Evolutionary conservation across 2,113 vertebrate species (phyloP), one percentile per base, ranked within the genome.

Genomic region (Cyprinus carpio): DNA sequence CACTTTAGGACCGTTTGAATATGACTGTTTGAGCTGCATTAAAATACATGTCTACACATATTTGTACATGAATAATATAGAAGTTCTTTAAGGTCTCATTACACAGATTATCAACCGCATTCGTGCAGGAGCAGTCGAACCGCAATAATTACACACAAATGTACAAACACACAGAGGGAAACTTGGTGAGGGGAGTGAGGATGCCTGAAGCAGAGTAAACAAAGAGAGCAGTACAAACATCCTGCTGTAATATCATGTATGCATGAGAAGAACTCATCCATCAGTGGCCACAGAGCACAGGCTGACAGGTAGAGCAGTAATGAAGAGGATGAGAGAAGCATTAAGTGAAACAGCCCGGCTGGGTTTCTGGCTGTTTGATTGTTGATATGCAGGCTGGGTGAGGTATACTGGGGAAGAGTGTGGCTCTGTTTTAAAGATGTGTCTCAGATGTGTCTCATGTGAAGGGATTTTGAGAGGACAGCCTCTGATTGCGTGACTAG

Each of bases 231-330:
- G 67, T 72, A 51, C 67, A 85, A 85, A 79, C 60, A 77, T 62
- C 46, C 67, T 60, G 71, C 31, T 74, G 64, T 49, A 62, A 87
- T 89, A 75, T 91, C 90, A 93, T 90, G 84, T 86, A 92, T 92
- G 85, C 85, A 91, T 87, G 86, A 90, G 81, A 81, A 85, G 86
- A 87, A 89, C 88, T 88, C 89, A 92, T 92, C 88, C 85, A 92
- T 92, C 90, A 92, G 85, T 25, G 23, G 43, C n/a, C n/a, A n/a
- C n/a, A 64, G 43, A 64, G 72, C 58, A 64, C 2, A 77, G 16
- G 49, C 18, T 79, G 85, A 79, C 86, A 84, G 81, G 75, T 40
- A 60, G 49, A 72, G 64, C 40, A 74, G 49, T 75, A 64, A 69
- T 58, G 81, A 46, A 58, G 79, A 81, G 29, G 58, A 46, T 65